A percentile compares a stretch with the other conserved stretches of the same genome.
Conservation (phyloP, 1,140 invertebrate species). For the Polypedilum vanderplanki region DNA sequence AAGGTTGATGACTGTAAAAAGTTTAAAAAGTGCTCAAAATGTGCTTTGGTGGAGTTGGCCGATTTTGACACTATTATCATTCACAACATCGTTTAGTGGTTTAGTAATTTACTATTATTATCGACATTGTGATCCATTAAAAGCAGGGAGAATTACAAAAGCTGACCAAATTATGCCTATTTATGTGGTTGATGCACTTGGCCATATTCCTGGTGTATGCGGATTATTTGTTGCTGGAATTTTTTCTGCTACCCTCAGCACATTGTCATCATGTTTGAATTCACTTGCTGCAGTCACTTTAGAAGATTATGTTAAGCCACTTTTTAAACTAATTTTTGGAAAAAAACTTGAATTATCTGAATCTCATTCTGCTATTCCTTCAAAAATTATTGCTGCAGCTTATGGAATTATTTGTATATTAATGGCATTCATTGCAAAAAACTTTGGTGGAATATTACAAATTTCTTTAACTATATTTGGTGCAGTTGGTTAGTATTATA, state of each 20-base stretch:
- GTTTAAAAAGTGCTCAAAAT: conserved; percentile 55
- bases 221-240: conserved; percentile 53
- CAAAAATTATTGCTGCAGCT: conserved; percentile 57
- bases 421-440: conserved; percentile 60
- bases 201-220: conserved; percentile 44
- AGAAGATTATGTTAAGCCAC: conserved; percentile 65
- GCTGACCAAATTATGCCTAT: conserved; percentile 61
- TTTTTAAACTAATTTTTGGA: conserved; percentile 37
- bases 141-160: conserved; percentile 47
- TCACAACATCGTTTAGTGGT: conserved; percentile 67
- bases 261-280: conserved; percentile 77
- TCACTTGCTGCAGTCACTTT: conserved; percentile 80
- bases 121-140: conserved; percentile 64
- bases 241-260: conserved; percentile 70
- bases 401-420: conserved; percentile 64
- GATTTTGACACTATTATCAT: conserved; percentile 57
- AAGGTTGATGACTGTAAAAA: conserved; percentile 67
- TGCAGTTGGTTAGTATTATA: conserved; percentile 50
- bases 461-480: conserved; percentile 71
- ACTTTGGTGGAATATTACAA: conserved; percentile 65
- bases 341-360: conserved; percentile 34
- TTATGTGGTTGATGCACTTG: conserved; percentile 64
- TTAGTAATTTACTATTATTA: conserved; percentile 73
- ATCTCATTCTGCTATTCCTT: conserved; percentile 41
- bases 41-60: conserved; percentile 64